These are phyloP conservation scores for Tetragnatha montana DNA, from an alignment of 2,888 invertebrate genomes.

Conservation along the genomic window DNA sequence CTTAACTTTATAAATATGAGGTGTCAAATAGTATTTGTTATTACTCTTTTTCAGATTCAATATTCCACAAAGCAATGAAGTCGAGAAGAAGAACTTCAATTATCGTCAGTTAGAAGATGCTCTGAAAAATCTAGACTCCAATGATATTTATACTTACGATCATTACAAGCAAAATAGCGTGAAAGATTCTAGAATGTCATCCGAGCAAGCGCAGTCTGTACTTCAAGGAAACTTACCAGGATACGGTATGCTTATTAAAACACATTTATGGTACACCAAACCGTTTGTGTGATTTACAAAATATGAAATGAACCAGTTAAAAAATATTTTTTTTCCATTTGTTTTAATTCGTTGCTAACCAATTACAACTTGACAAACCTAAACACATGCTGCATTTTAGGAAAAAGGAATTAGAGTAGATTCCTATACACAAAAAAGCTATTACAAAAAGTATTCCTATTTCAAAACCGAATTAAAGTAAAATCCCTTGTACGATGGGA, in stretches of 20 bases:
- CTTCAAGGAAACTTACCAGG: conserved; percentile 57
- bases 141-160: conserved; percentile 68
- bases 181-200: conserved; percentile 64
- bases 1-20: neutral
- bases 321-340: no score
- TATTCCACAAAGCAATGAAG: conserved; percentile 50
- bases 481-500: no score
- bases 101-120: conserved; percentile 65
- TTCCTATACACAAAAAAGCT: no score
- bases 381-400: no score
- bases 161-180: conserved; percentile 69
- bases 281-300: neutral
- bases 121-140: conserved; percentile 56
- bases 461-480: no score
- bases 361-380: no score
- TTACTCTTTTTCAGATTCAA: conserved; percentile 46
- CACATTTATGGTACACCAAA: neutral
- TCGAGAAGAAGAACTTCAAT: conserved; percentile 55
- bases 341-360: no score
- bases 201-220: conserved; percentile 62
- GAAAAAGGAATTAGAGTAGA: no score
- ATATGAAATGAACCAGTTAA: neutral
- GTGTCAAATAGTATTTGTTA: neutral
- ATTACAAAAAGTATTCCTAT: no score
- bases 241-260: conserved; percentile 49